Percentiles rank a stretch among this genome's conserved stretches.
Conservation (phyloP, 2,888 invertebrate genomes). For the Eurytoma californica region DNA sequence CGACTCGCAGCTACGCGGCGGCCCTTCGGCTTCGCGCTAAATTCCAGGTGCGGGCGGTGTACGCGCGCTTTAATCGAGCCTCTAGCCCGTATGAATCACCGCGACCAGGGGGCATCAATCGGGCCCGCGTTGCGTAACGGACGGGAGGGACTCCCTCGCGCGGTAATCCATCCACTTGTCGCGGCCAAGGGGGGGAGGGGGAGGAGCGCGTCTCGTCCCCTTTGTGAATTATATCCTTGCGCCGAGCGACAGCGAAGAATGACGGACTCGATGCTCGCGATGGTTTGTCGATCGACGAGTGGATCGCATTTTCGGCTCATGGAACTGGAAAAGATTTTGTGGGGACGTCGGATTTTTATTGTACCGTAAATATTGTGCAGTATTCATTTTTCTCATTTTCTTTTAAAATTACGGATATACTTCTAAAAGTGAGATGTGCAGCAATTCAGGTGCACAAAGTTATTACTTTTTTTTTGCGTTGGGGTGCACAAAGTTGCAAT, state of each 20-base stretch:
- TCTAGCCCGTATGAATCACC: constrained; percentile 18
- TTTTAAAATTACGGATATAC: neutral
- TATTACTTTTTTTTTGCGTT: too few relatives aligned
- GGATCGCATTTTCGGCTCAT: neutral
- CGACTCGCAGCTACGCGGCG: neutral
- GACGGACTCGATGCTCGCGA: neutral
- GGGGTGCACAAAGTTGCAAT: too few relatives aligned
- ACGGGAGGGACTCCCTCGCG: constrained; percentile 2
- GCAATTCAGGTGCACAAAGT: too few relatives aligned
- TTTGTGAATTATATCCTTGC: constrained; percentile 51
- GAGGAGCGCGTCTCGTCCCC: neutral
- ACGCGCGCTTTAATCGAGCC: constrained; percentile 11
- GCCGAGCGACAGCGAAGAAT: neutral
- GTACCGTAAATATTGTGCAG: neutral
- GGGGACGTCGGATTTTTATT: neutral
- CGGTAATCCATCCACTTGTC: constrained; percentile 41
- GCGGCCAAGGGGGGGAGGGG: neutral
- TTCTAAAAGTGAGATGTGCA: neutral
- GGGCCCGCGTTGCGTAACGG: constrained; percentile 28
- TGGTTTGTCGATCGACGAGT: neutral
- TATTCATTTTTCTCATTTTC: neutral
- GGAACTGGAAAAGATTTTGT: neutral
- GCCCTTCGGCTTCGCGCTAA: constrained; percentile 9
- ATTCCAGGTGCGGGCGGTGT: constrained; percentile 1
- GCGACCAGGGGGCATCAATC: constrained; percentile 24